Base-by-base conservation (phyloP, 1,140 invertebrate genomes). In the Drosophila sp. region DNA sequence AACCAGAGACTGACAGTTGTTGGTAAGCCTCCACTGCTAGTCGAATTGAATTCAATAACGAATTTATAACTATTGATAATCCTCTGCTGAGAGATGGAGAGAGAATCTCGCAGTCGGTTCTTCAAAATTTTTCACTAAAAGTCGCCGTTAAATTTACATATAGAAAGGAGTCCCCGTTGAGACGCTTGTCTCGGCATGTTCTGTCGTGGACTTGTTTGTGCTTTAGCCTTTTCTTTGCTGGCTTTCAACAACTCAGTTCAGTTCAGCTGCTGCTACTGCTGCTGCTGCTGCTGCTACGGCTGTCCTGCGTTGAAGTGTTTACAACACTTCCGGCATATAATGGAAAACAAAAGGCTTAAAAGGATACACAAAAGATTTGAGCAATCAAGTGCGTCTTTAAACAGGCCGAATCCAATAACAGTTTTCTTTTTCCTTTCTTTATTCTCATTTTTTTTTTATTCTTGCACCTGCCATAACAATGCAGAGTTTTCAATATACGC, bases 261-360 rank as follows among this genome's bases (percentile, higher is more conserved):
- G 55, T 35, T 66, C 56, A 65, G 66, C 38, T 58, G 57, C 60
- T 72, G 76, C 78, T 75, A 66, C 58, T 70, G 76, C 71, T 66
- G 50, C 47, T 68, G 50, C 47, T 68, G 58, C 25, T 69, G 60
- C 29, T 67, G 64, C 33, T 35, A 23, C 50, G 60, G 72, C 50
- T 47, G 60, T 72, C 62, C 62, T 23, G 72, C 56, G 33, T 66
- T 80, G 74, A 89, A 87, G 83, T 87, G 83, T 87, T 87, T 87
- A 87, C 83, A 87, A 89, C 83, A 87, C 83, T 87, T 87, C 83
- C 83, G 83, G 83, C 83, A 68, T 74, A 87, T 87, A 87, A 87
- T 87, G 83, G 83, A 87, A 87, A 87, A 87, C 83, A 87, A 87
- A 87, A 87, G 83, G 83, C 83, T 87, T 87, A 87, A 87, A 87